phyloP scores from a whole-genome alignment of 2,888 invertebrate species.

The Volucella zonaria region DNA sequence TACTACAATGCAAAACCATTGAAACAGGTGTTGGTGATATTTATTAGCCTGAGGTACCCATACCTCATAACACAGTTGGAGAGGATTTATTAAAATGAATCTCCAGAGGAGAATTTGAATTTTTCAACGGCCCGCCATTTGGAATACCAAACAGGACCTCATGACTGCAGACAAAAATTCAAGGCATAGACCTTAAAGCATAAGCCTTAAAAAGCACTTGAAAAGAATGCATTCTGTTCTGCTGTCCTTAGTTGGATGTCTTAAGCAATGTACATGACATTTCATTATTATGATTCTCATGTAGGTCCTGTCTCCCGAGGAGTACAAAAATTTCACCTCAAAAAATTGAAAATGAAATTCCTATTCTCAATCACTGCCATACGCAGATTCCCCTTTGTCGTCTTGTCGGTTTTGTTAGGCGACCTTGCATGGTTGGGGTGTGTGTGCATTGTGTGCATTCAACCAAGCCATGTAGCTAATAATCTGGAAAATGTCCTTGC shows the following conservation, averaged over 20 bases:
- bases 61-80: background rate
- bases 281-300: conserved; percentile 41
- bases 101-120: background rate
- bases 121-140: background rate
- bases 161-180: background rate
- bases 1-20: conserved; percentile 17
- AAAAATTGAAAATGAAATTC: conserved; percentile 46
- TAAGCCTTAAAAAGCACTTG: no score
- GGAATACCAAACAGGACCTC: background rate
- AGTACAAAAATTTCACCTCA: conserved; percentile 48
- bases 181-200: no score
- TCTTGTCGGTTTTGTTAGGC: conserved; percentile 18
- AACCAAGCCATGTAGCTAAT: conserved; percentile 48
- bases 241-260: background rate
- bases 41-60: background rate
- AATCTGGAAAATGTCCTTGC: conserved; percentile 62
- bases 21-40: conserved; percentile 46
- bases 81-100: background rate
- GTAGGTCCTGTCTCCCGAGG: background rate
- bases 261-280: conserved; percentile 49
- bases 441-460: conserved; percentile 25
- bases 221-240: conserved; percentile 5
- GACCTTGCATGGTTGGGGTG: conserved; percentile 37
- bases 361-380: conserved; percentile 65
- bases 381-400: conserved; percentile 40